Conservation (phyloP, 1,140 invertebrate species). For the Neodiprion virginianus region DNA sequence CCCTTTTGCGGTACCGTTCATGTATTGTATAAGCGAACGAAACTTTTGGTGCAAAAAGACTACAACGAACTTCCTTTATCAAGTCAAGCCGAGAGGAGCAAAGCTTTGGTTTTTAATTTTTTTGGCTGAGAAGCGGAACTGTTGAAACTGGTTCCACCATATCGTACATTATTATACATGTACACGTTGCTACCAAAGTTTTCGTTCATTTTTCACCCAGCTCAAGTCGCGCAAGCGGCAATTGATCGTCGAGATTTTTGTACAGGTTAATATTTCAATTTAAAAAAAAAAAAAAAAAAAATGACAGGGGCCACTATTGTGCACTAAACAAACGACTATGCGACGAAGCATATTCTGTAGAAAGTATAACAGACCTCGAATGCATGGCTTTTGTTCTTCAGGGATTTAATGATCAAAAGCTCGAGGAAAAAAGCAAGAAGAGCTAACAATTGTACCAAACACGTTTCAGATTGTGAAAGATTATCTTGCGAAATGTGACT, state of each 20-base stretch:
- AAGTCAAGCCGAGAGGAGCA: background rate
- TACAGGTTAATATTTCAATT: no score
- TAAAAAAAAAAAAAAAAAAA: no score
- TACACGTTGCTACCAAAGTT: slow-evolving; percentile 19
- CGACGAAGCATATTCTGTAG: no score
- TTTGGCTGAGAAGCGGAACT: background rate
- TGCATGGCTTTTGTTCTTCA: no score
- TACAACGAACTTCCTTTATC: slow-evolving; percentile 24
- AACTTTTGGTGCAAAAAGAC: slow-evolving; percentile 32
- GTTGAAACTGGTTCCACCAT: background rate
- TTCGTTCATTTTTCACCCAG: slow-evolving; percentile 20
- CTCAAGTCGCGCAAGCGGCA: background rate
- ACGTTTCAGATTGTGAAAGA: no score
- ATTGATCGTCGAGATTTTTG: background rate
- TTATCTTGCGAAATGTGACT: no score
- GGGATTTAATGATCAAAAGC: no score
- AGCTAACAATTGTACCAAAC: no score
- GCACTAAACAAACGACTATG: no score
- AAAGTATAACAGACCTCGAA: no score
- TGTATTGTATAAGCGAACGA: slow-evolving; percentile 33
- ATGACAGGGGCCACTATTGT: no score
- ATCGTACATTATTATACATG: background rate
- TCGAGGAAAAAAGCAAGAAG: no score
- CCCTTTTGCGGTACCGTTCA: background rate
- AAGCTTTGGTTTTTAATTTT: background rate